These are phyloP conservation scores for Tylochromis polylepis DNA, from an alignment of 2,113 vertebrate genomes.

Conservation along the genomic window DNA sequence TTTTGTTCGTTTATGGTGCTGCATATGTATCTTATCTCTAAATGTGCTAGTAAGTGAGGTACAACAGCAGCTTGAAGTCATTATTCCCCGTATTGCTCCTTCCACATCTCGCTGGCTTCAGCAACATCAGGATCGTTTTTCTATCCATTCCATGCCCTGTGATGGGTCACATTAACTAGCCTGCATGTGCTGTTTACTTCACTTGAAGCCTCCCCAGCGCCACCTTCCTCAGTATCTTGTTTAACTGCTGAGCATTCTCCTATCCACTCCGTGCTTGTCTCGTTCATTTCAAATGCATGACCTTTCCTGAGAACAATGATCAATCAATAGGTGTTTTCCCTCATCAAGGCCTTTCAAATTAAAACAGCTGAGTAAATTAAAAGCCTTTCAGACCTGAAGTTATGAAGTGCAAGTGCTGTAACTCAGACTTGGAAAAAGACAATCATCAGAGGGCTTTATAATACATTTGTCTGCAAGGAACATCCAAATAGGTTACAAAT, in stretches of 20 bases:
- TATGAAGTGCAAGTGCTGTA: slow-evolving; percentile 36
- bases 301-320: slow-evolving; percentile 69
- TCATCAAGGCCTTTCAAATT: slow-evolving; percentile 62
- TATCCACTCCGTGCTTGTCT: slow-evolving; percentile 19
- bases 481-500: background rate
- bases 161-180: slow-evolving; percentile 33
- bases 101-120: background rate
- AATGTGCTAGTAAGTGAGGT: background rate
- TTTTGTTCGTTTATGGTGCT: background rate
- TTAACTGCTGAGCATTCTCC: slow-evolving; percentile 51
- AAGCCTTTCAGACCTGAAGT: slow-evolving; percentile 14
- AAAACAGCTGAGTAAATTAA: slow-evolving; percentile 60
- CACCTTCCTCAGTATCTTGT: slow-evolving; percentile 43
- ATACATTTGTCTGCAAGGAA: background rate
- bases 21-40: background rate
- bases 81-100: background rate
- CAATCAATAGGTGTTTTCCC: slow-evolving; percentile 71
- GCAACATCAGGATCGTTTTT: slow-evolving; percentile 38
- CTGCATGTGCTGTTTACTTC: slow-evolving; percentile 40
- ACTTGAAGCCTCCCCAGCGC: slow-evolving; percentile 17
- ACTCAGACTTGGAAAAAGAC: slow-evolving; percentile 17
- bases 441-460: background rate
- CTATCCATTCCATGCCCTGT: slow-evolving; percentile 26
- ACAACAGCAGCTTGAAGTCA: slow-evolving; percentile 29
- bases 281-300: slow-evolving; percentile 69